Evolutionary conservation across 2,113 vertebrate species (phyloP), one percentile per base, ranked within the genome.

Genomic region (Psophia crepitans): DNA sequence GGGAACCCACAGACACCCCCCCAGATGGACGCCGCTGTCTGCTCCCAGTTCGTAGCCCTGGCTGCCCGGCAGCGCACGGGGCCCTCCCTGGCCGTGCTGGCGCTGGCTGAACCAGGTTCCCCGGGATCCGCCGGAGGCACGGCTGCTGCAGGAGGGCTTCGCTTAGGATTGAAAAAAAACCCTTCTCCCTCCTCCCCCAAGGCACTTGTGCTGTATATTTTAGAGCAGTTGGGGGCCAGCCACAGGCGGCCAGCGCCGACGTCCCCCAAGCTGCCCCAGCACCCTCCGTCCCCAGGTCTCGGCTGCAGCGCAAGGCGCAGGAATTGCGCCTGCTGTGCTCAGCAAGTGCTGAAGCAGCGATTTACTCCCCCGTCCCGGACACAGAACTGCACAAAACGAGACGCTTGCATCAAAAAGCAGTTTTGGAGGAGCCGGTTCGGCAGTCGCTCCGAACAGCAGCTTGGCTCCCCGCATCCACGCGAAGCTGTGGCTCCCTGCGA

Each of bases 101-200:
- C n/a, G 82, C 84, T 48, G 65, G 54, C 51, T 35, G 56, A 81
- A 77, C 76, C 84, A 74, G 69, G 57, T 88, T 81, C 75, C 48
- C 12, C 0, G 0, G 46, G 82, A 92, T 54, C 28, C 14, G 63
- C 93, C 0, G 0, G 23, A 64, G 63, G 75, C 58, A 56, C 3
- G 15, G 14, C 39, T 41, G 48, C 81, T 60, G 87, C 63, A 37
- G 54, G 37, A 54, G n/a, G 32, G 16, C 61, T 69, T 68, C 30
- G 17, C 27, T 64, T 33, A 12, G 37, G 58, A n/a, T 44, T 90
- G 23, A 33, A 43, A 16, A 11, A 57, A 70, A 84, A 78, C 35
- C 17, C 5, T 17, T 13, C 28, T 49, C 35, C 27, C 22, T 63
- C 44, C 32, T 51, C 15, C 75, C 57, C 19, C 43, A 12, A 1